These are phyloP conservation scores for Drosophila multiciliata DNA, from an alignment of 2,888 invertebrate species.

Conservation along the genomic window DNA sequence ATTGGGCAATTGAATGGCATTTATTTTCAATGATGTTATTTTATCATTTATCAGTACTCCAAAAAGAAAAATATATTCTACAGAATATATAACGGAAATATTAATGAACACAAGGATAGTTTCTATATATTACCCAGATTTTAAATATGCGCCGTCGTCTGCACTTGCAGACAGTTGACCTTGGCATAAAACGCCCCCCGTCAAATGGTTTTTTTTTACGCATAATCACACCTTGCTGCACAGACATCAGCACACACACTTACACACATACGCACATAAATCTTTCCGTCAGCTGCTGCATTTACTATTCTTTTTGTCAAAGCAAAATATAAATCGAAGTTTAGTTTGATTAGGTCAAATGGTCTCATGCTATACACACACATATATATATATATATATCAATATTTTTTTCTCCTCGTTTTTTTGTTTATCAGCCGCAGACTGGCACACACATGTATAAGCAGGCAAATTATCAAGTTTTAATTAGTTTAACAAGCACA, in stretches of 20 bases:
- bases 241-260: slow-evolving; percentile 2
- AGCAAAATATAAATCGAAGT: slow-evolving; percentile 19
- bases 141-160: slow-evolving; percentile 28
- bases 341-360: slow-evolving; percentile 13
- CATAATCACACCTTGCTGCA: slow-evolving; percentile 29
- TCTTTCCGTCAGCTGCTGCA: slow-evolving; percentile 27
- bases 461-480: slow-evolving; percentile 73
- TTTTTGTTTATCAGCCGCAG: slow-evolving; percentile 11
- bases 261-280: background rate
- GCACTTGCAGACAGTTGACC: slow-evolving; percentile 72
- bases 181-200: slow-evolving; percentile 62
- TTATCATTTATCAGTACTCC: background rate
- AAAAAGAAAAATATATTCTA: background rate
- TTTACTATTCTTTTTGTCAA: slow-evolving; percentile 20
- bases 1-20: background rate
- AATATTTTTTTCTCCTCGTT: slow-evolving; percentile 27
- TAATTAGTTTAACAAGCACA: slow-evolving; percentile 60
- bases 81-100: background rate
- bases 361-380: slow-evolving; percentile 30
- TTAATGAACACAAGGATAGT: background rate
- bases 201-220: slow-evolving; percentile 17
- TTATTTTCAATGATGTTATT: background rate
- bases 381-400: background rate
- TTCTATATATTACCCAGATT: background rate
- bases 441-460: slow-evolving; percentile 38